Evolutionary conservation across 2,888 invertebrate genomes (phyloP).

Genomic region (Caenorhabditis japonica): DNA sequence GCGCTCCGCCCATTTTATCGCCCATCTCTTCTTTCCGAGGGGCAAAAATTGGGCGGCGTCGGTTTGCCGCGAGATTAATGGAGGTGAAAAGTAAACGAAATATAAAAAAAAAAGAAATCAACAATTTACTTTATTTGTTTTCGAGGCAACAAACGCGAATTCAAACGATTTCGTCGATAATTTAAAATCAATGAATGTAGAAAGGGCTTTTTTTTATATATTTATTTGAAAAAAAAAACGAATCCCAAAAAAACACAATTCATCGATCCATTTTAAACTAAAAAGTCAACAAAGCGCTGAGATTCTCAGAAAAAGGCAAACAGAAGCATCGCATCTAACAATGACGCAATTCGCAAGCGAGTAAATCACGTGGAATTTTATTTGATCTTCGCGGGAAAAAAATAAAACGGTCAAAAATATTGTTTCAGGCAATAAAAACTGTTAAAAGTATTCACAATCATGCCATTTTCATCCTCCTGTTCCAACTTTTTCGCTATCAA

Average conservation of each 20-base stretch:
- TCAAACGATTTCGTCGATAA: too few species aligned
- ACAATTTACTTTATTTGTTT: too few species aligned
- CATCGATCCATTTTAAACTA: slow-evolving; percentile 7
- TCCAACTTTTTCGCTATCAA: neutral
- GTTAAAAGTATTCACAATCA: slow-evolving; percentile 1
- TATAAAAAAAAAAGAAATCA: neutral
- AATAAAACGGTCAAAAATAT: too few species aligned
- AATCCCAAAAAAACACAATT: neutral
- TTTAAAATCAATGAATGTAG: too few species aligned
- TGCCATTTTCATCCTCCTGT: slow-evolving; percentile 12
- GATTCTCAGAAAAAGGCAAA: slow-evolving; percentile 14
- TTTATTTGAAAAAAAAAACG: too few species aligned
- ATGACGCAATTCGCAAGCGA: slow-evolving; percentile 8
- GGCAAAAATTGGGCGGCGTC: too few species aligned
- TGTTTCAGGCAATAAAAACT: neutral
- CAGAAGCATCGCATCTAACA: neutral
- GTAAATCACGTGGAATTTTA: neutral
- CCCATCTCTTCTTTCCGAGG: too few species aligned
- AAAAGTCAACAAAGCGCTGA: slow-evolving; percentile 5
- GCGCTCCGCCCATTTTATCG: too few species aligned
- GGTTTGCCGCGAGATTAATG: too few species aligned
- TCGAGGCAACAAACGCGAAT: too few species aligned
- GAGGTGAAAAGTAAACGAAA: neutral
- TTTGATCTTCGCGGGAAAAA: too few species aligned
- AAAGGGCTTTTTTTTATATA: too few species aligned